Base-by-base conservation (phyloP, 2,888 invertebrate species). In the Dicyrtoma fusca region DNA sequence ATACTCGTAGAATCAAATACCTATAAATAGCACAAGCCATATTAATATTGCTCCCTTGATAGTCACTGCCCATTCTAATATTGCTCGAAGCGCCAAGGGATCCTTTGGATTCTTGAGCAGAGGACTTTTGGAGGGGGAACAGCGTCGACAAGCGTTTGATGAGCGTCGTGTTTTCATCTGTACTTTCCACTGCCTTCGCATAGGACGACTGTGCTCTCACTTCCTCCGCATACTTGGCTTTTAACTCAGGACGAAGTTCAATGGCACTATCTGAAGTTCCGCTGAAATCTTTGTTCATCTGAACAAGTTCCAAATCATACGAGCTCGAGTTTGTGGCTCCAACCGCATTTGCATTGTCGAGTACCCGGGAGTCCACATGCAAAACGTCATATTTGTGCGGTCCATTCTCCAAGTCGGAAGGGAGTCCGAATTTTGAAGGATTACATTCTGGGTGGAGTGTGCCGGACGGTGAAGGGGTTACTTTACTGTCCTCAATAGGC, bases 11-110 rank as follows among this genome's bases (percentile, higher is more conserved):
- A 34, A 34, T 34, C 34, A 34, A 8, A 34, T 61, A 61, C 61
- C 34, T 42, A 17, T 61, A 61, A 34, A 61, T 61, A 11, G 61
- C 61, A 61, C 61, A 42, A 3, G 34, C 26, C 61, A 61, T 61
- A 17, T 61, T 42, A 42, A 61, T 42, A 17, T 26, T 34, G 17
- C 19, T 34, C 17, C 42, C 17, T 42, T 61, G n/a, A 10, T n/a
- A 19, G 1, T 61, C 42, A 17, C 17, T n/a, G 42, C 8, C 19
- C 17, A 17, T 26, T 10, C 61, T 26, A 19, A 61, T 61, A 19
- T 61, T 61, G 3, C n/a, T 19, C 1, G 61, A 42, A 17, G n/a
- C 14, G 17, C 2, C 8, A 10, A 61, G 17, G 10, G n/a, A 26
- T n/a, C 10, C 17, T 6, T 61, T 19, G 34, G 19, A 17, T n/a